A percentile compares a stretch with the other conserved stretches of the same genome.
Evolutionary conservation across 1,140 invertebrate species (phyloP).

Genomic region (Eriosoma lanigerum): DNA sequence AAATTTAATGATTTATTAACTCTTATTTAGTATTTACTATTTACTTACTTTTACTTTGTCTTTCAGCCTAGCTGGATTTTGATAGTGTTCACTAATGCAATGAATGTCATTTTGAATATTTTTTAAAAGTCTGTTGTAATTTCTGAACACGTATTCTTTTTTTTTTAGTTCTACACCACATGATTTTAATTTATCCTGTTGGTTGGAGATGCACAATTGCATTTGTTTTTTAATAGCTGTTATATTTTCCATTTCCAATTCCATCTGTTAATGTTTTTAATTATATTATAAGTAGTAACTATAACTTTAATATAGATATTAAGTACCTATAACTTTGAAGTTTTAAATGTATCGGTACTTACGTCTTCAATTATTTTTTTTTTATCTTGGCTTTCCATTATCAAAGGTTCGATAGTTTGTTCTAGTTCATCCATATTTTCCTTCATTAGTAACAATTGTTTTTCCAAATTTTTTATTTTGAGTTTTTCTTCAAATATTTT

Average conservation of each 20-base stretch:
- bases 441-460: constrained; percentile 85
- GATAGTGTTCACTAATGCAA: constrained; percentile 72
- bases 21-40: not conserved
- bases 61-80: constrained; percentile 76
- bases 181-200: constrained; percentile 73
- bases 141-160: constrained; percentile 67
- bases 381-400: constrained; percentile 76
- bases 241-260: constrained; percentile 70
- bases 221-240: constrained; percentile 67
- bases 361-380: constrained; percentile 75
- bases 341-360: constrained; percentile 37
- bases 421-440: constrained; percentile 86
- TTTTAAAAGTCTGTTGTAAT: constrained; percentile 69
- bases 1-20: no score
- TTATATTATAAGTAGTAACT: no score
- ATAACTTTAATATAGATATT: no score
- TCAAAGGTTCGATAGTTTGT: constrained; percentile 80
- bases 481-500: constrained; percentile 79
- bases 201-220: constrained; percentile 71
- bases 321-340: no score
- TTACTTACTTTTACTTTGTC: constrained; percentile 68
- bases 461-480: constrained; percentile 85
- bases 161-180: constrained; percentile 69
- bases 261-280: constrained; percentile 63
- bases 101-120: constrained; percentile 78